Percentiles rank a stretch among this genome's conserved stretches.
These are phyloP conservation scores for Rhabdomys dilectus DNA, from an alignment of 2,113 vertebrate genomes.

Conservation along the genomic window DNA sequence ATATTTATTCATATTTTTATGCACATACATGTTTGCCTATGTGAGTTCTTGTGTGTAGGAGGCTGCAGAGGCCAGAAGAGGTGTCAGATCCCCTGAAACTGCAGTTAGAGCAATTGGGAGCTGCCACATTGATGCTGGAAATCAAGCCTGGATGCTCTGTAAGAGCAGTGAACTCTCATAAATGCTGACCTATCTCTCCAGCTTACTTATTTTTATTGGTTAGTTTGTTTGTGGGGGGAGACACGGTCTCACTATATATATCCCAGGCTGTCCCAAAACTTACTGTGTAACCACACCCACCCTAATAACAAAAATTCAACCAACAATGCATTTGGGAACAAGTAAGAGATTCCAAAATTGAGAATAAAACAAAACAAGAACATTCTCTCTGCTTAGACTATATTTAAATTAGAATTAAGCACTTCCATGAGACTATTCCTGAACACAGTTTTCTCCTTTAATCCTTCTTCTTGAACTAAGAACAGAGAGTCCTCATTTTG, in stretches of 20 bases:
- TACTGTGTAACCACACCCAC: not conserved
- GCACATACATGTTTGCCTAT: not conserved
- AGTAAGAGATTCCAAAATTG: not conserved
- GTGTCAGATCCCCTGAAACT: not conserved
- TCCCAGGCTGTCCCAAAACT: not conserved
- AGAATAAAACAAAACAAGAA: not conserved
- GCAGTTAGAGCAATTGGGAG: not conserved
- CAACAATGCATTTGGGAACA: constrained; percentile 4
- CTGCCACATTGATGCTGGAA: not conserved
- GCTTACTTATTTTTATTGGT: not conserved
- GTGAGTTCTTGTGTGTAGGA: not conserved
- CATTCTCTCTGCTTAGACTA: not conserved
- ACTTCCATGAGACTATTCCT: constrained; percentile 37
- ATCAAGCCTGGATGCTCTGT: not conserved
- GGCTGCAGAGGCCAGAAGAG: not conserved
- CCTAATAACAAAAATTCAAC: not conserved
- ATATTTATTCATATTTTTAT: not conserved
- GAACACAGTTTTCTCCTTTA: constrained; percentile 55
- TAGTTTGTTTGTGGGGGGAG: not conserved
- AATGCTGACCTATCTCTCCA: not conserved
- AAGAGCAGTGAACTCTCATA: not conserved
- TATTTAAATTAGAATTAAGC: constrained; percentile 48
- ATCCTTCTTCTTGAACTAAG: constrained; percentile 41
- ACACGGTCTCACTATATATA: not conserved
- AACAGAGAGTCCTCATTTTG: constrained; percentile 53